Percentiles rank a stretch among this genome's conserved stretches.
These are phyloP conservation scores for Globia sparganii DNA, from an alignment of 2,888 invertebrate genomes.

Conservation along the genomic window DNA sequence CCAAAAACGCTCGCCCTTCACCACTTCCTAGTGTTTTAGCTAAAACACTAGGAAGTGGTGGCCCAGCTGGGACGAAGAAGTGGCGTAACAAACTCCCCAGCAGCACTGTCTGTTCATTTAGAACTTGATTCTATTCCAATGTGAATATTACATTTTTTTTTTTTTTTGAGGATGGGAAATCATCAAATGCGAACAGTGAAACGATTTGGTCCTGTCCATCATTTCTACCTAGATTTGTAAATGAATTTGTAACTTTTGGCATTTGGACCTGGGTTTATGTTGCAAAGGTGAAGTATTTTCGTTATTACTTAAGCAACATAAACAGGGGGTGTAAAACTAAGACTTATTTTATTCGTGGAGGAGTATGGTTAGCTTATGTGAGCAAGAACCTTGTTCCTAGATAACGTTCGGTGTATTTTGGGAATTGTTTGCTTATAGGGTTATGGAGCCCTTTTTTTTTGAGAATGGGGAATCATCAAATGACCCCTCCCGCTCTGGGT, in stretches of 20 bases:
- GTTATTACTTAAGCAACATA: conserved; percentile 40
- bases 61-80: background rate
- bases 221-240: conserved; percentile 69
- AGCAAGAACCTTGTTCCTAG: background rate
- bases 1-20: background rate
- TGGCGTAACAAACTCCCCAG: background rate
- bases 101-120: background rate
- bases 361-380: conserved; percentile 22
- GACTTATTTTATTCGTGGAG: conserved; percentile 28
- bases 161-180: too few species aligned
- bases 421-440: background rate
- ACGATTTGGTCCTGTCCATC: conserved; percentile 68
- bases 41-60: too few species aligned
- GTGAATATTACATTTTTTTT: too few species aligned
- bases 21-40: background rate
- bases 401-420: background rate
- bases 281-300: conserved; percentile 9
- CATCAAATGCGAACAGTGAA: conserved; percentile 68
- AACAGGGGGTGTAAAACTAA: conserved; percentile 36
- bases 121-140: background rate
- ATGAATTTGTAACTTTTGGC: conserved; percentile 36
- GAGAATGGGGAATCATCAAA: too few species aligned
- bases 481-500: too few species aligned
- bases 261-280: conserved; percentile 23
- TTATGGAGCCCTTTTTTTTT: too few species aligned